These are phyloP conservation scores for Amaurobius ferox DNA, from an alignment of 2,888 invertebrate species.

Conservation along the genomic window DNA sequence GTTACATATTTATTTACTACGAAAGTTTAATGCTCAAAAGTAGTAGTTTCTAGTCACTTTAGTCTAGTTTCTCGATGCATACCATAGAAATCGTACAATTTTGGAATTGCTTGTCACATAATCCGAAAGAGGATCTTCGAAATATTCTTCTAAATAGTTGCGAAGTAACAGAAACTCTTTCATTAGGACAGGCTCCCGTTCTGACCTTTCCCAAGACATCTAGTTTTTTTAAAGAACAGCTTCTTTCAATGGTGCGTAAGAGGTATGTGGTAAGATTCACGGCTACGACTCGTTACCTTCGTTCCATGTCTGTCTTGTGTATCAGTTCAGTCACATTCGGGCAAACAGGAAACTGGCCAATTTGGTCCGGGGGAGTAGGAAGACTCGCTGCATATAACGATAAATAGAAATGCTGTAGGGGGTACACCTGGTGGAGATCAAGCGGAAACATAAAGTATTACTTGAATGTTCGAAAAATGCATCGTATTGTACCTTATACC, in stretches of 20 bases:
- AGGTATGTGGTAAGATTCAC: constrained; percentile 67
- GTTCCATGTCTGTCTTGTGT: constrained; percentile 34
- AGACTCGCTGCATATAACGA: no score
- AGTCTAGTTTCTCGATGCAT: no score
- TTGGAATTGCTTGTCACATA: not conserved
- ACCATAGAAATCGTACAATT: not conserved
- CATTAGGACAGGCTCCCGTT: not conserved
- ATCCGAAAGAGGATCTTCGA: constrained; percentile 51
- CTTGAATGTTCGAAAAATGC: no score
- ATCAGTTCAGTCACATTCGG: constrained; percentile 25
- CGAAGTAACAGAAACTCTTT: constrained; percentile 27
- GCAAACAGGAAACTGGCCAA: constrained; percentile 50
- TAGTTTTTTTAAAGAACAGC: constrained; percentile 28
- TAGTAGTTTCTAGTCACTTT: no score
- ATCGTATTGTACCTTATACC: no score
- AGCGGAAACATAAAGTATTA: no score
- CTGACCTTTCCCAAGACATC: constrained; percentile 70
- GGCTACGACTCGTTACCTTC: constrained; percentile 71
- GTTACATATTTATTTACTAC: no score
- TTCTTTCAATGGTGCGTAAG: constrained; percentile 29
- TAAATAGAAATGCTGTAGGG: no score
- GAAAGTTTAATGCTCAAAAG: no score
- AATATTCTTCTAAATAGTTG: constrained; percentile 35
- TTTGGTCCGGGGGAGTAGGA: not conserved
- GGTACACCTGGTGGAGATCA: no score